Evolutionary conservation across 1,140 invertebrate species (phyloP).

Genomic region (Drosophila teissieri): DNA sequence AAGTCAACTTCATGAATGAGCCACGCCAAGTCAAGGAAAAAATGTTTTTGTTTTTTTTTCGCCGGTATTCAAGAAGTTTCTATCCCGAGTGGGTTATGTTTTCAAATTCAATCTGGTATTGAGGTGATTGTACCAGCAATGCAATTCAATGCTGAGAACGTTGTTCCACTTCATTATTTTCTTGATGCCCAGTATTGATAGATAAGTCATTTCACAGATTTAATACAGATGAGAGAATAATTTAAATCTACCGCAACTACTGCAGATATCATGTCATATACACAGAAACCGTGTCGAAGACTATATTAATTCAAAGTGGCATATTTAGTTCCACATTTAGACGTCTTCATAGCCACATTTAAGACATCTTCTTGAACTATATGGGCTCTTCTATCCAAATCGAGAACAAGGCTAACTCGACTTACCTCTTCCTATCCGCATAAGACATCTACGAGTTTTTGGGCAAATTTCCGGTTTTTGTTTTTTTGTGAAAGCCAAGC

Average conservation of each 20-base stretch:
- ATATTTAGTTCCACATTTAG: slow-evolving; percentile 79
- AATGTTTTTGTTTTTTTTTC: slow-evolving; percentile 37
- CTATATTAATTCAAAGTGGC: slow-evolving; percentile 70
- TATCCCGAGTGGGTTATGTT: slow-evolving; percentile 31
- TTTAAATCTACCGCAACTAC: too few species aligned
- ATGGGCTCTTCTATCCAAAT: slow-evolving; percentile 3
- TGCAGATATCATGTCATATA: slow-evolving; percentile 36
- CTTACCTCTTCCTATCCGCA: slow-evolving; percentile 3
- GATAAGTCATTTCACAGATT: neutral
- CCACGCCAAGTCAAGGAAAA: slow-evolving; percentile 19
- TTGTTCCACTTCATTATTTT: slow-evolving; percentile 9
- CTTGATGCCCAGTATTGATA: neutral
- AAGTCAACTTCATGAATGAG: slow-evolving; percentile 73
- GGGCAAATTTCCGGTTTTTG: slow-evolving; percentile 71
- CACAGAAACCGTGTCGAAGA: slow-evolving; percentile 60
- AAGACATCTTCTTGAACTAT: slow-evolving; percentile 25
- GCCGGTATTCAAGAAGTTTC: slow-evolving; percentile 17
- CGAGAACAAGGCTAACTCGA: slow-evolving; percentile 4
- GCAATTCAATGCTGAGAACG: slow-evolving; percentile 27
- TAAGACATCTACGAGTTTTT: slow-evolving; percentile 32
- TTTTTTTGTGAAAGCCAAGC: slow-evolving; percentile 65
- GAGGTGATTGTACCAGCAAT: neutral
- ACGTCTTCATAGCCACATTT: slow-evolving; percentile 67
- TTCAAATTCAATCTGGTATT: slow-evolving; percentile 8
- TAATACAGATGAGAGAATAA: too few species aligned